phyloP scores from a whole-genome alignment of 1,140 invertebrate species.

The Heliconius himera region DNA sequence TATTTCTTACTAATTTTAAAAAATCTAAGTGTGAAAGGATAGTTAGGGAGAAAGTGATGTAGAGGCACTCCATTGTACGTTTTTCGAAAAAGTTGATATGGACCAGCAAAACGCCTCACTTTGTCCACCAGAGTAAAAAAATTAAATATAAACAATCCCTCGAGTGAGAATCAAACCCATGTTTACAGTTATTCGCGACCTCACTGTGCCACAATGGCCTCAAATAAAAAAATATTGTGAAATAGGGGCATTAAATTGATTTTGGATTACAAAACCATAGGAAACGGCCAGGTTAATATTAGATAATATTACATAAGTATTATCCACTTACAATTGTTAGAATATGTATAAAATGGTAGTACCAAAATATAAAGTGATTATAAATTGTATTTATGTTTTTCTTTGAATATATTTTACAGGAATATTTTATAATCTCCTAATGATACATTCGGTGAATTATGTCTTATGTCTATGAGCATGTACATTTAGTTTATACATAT shows the following conservation, averaged over 20 bases:
- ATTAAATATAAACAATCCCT: no score
- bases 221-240: neutral
- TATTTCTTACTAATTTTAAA: no score
- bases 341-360: neutral
- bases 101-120: no score
- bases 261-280: neutral
- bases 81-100: no score
- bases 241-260: neutral
- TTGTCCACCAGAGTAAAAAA: no score
- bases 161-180: no score
- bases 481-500: constrained; percentile 7
- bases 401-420: constrained; percentile 9
- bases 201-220: no score
- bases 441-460: neutral
- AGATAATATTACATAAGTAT: neutral
- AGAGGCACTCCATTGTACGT: no score
- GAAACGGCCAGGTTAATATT: neutral
- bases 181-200: no score
- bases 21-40: no score
- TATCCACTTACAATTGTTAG: neutral
- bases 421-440: constrained; percentile 5
- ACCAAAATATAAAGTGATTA: constrained; percentile 2
- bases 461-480: constrained; percentile 10
- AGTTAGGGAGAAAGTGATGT: no score
- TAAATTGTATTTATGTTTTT: neutral